Percentiles rank a stretch among this genome's conserved stretches.
These are phyloP conservation scores for Pardalotus punctatus DNA, from an alignment of 2,113 vertebrate genomes.

Conservation along the genomic window DNA sequence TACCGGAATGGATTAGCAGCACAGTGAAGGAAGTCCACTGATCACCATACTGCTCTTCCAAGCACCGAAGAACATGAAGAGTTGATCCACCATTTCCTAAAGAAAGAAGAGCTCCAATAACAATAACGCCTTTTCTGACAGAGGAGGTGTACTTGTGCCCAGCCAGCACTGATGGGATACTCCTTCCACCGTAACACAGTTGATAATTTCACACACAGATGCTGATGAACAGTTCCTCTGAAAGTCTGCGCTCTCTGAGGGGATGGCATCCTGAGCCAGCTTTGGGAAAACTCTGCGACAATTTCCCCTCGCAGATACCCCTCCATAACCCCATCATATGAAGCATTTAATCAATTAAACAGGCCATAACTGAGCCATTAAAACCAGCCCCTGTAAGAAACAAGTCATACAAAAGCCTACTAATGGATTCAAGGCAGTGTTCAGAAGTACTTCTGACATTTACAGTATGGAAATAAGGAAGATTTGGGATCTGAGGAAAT, in stretches of 20 bases:
- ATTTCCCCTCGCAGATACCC: not conserved
- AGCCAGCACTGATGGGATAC: not conserved
- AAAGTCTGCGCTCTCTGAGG: not conserved
- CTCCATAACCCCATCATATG: rapidly evolving
- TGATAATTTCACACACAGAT: not conserved
- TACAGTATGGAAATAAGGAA: not conserved
- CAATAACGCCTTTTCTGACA: not conserved
- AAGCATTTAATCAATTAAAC: not conserved
- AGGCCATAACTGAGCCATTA: not conserved
- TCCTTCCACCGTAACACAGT: rapidly evolving
- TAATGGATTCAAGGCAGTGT: too few relatives aligned
- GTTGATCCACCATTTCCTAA: conserved; percentile 95
- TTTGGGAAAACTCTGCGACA: not conserved
- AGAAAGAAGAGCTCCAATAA: not conserved
- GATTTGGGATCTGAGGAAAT: not conserved
- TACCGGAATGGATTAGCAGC: conserved; percentile 94
- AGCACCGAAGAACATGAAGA: conserved; percentile 76
- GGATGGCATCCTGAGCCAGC: not conserved
- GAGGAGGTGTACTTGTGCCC: not conserved
- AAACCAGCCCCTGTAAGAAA: not conserved
- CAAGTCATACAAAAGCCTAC: not conserved
- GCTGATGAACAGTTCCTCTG: not conserved
- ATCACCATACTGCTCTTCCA: conserved; percentile 80
- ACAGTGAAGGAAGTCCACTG: conserved; percentile 76
- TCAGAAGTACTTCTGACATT: not conserved